Evolutionary conservation across 2,797 vertebrate species (phyloP).

Genomic region (Oryzias dopingdopingensis): DNA sequence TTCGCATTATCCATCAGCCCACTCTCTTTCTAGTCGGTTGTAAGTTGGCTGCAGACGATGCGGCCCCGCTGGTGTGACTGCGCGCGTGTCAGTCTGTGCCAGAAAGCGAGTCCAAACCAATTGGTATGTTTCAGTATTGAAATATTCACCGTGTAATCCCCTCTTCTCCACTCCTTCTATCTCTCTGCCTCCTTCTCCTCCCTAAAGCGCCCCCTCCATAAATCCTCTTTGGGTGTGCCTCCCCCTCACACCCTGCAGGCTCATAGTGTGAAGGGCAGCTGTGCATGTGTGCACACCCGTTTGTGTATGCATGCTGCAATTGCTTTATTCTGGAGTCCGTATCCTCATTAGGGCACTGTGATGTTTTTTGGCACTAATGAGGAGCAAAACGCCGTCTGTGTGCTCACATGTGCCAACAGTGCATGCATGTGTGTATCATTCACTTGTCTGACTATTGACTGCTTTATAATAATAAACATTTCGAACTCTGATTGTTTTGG

Average conservation of each 20-base stretch:
- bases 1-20: slow-evolving; percentile 50
- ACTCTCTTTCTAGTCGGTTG: slow-evolving; percentile 31
- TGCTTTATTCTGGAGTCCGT: slow-evolving; percentile 60
- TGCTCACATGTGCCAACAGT: slow-evolving; percentile 10
- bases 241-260: slow-evolving; percentile 75
- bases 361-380: slow-evolving; percentile 76
- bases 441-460: slow-evolving; percentile 10
- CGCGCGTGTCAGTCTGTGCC: slow-evolving; percentile 30
- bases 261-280: slow-evolving; percentile 69
- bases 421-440: slow-evolving; percentile 5
- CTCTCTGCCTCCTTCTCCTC: slow-evolving; percentile 58
- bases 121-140: slow-evolving; percentile 67
- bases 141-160: slow-evolving; percentile 78
- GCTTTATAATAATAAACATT: slow-evolving; percentile 12
- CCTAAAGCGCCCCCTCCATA: slow-evolving; percentile 65
- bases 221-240: slow-evolving; percentile 75
- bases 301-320: slow-evolving; percentile 31
- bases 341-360: slow-evolving; percentile 72
- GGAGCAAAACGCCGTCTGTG: slow-evolving; percentile 25
- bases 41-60: slow-evolving; percentile 49
- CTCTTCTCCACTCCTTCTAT: slow-evolving; percentile 69
- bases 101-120: slow-evolving; percentile 49
- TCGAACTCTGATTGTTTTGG: slow-evolving; percentile 13
- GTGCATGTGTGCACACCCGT: slow-evolving; percentile 27
- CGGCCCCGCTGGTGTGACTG: slow-evolving; percentile 33